Base-by-base conservation (phyloP, 30 jellyfish, hydroid and myxozoan species). In the Hydractinia echinata region DNA sequence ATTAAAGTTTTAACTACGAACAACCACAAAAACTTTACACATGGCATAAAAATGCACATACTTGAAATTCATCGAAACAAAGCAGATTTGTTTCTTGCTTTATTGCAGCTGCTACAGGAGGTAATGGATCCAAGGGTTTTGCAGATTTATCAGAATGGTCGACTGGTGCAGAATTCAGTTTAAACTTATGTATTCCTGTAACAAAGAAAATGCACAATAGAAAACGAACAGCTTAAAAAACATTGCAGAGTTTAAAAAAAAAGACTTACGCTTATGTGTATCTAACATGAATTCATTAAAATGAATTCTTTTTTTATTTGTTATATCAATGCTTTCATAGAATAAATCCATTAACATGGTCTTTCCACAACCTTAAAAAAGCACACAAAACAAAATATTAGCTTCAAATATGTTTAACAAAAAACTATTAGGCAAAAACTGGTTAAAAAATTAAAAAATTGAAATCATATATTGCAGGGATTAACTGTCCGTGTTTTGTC, bases 41-140 rank as follows among this genome's bases (percentile, higher is more conserved):
- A 30, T 0, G 2, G 1, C 55, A 4, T 49, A 10, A 10, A 14
- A 9, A 56, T 18, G n/a, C 6, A 67, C 83, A 16, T 71, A 94
- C 99, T 85, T 94, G 99, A 68, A 94, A 94, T 71, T 94, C 99
- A 79, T 94, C 99, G 67, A 94, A 94, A 72, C 99, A 94, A 4
- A 94, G 86, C 3, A 94, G 88, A 88, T 95, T 86, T 13, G 96
- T 88, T 73, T 87, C 95, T 50, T 67, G 74, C 10, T 92, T 85
- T 4, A 94, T 94, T 56, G 76, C 92, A 52, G 79, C 88, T 5
- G 97, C 96, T 19, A 94, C 92, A 15, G 99, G 99, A 13, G 74
- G 85, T 9, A 88, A 85, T 20, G 99, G 99, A 81, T 94, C 99
- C 30, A 94, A 71, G 4, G 96, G 89, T 76, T 88, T 81, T n/a